phyloP scores from a whole-genome alignment of 2,797 vertebrate genomes.

The Nannoperca obscura region DNA sequence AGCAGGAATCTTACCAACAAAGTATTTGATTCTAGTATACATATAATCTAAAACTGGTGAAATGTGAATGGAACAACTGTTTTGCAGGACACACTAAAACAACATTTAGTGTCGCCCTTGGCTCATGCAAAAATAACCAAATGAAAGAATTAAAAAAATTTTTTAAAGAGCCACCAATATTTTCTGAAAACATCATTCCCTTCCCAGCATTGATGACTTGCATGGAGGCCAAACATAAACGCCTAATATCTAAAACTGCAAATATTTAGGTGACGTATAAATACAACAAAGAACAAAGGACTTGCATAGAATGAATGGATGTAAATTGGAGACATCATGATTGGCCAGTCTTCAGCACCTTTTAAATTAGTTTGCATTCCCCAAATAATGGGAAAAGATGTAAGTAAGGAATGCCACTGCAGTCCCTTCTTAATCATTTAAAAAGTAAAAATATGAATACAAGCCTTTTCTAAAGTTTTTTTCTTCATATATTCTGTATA shows the following conservation, averaged over 20 bases:
- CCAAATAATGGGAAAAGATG: constrained; percentile 70
- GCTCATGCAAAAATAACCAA: constrained; percentile 63
- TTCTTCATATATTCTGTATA: constrained; percentile 28
- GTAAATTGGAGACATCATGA: constrained; percentile 80
- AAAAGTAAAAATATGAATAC: constrained; percentile 66
- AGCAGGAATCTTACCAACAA: constrained; percentile 50
- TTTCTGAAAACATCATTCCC: constrained; percentile 55
- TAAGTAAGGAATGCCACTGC: constrained; percentile 67
- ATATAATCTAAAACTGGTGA: constrained; percentile 48
- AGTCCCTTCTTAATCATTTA: constrained; percentile 61
- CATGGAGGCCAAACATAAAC: constrained; percentile 57
- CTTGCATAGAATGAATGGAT: constrained; percentile 88
- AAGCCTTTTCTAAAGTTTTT: constrained; percentile 49
- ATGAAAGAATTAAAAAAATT: not conserved
- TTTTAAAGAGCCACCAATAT: constrained; percentile 45
- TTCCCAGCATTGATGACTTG: constrained; percentile 50
- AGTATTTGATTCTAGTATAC: constrained; percentile 42
- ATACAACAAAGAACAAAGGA: constrained; percentile 71
- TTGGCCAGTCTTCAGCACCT: constrained; percentile 85
- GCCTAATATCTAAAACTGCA: constrained; percentile 51
- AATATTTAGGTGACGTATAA: constrained; percentile 57
- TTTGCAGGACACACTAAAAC: constrained; percentile 50
- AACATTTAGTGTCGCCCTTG: constrained; percentile 42
- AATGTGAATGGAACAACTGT: constrained; percentile 26
- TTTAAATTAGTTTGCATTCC: constrained; percentile 76